Evolutionary conservation across 2,113 vertebrate genomes (phyloP).

Genomic region (Hippopotamus amphibius): DNA sequence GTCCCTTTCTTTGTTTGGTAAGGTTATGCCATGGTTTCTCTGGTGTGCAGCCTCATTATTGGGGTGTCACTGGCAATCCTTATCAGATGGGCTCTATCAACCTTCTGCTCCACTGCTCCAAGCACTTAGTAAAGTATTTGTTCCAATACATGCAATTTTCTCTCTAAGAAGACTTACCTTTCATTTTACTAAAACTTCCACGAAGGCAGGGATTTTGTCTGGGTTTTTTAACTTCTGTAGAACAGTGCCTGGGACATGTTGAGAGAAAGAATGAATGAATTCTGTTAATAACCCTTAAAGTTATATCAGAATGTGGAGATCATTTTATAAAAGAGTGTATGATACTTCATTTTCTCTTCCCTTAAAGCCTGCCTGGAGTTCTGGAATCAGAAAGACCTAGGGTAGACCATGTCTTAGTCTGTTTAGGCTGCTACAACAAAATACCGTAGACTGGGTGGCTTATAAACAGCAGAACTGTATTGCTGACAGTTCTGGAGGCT

Average conservation of each 20-base stretch:
- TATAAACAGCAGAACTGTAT: background rate
- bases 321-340: background rate
- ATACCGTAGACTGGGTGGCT: background rate
- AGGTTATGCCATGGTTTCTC: background rate
- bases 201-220: background rate
- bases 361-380: background rate
- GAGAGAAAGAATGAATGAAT: constrained; percentile 17
- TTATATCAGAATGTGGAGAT: background rate
- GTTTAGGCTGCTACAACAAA: background rate
- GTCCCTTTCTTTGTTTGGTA: background rate
- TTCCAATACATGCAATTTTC: background rate
- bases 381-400: background rate
- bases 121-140: constrained; percentile 34
- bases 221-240: background rate
- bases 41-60: background rate
- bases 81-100: background rate
- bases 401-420: background rate
- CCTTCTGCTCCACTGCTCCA: constrained; percentile 4
- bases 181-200: background rate
- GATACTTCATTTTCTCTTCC: background rate
- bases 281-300: background rate
- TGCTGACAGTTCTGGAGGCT: background rate
- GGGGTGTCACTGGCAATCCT: background rate
- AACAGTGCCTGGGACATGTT: background rate
- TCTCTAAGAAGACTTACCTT: background rate